Evolutionary conservation across 2,888 invertebrate genomes (phyloP).

Genomic region (Sacculina carcini): DNA sequence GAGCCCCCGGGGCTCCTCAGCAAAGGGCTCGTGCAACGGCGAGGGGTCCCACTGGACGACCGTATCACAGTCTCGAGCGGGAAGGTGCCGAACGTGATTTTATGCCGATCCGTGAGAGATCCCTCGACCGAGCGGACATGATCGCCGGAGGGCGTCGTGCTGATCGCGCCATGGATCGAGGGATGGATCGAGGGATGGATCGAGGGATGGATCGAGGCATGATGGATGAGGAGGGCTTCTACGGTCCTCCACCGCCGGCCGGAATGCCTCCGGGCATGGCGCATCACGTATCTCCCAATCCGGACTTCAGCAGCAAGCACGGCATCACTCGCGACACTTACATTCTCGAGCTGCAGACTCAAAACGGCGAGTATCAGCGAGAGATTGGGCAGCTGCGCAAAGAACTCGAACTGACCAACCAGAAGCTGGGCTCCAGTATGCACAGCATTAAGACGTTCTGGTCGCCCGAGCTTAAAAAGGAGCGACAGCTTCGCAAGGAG

Average conservation of each 20-base stretch:
- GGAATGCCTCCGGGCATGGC: conserved; percentile 22
- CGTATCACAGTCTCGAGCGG: conserved; percentile 28
- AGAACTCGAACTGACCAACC: conserved; percentile 80
- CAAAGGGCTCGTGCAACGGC: conserved; percentile 56
- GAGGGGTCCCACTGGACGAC: conserved; percentile 32
- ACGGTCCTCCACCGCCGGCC: conserved; percentile 22
- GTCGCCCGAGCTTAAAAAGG: conserved; percentile 98
- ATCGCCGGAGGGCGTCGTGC: too few relatives aligned
- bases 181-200: conserved; percentile 20
- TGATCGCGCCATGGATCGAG: conserved; percentile 12
- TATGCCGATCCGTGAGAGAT: conserved; percentile 44
- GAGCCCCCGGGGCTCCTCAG: conserved; percentile 26
- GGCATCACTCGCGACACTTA: conserved; percentile 30
- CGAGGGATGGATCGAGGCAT: conserved; percentile 29
- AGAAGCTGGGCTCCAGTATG: conserved; percentile 94
- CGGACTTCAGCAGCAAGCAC: conserved; percentile 25
- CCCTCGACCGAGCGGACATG: conserved; percentile 17
- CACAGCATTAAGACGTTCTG: conserved; percentile 99
- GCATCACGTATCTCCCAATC: conserved; percentile 43
- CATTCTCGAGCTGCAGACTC: conserved; percentile 66
- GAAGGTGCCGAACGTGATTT: conserved; percentile 53
- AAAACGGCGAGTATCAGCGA: conserved; percentile 78
- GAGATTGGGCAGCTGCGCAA: conserved; percentile 74
- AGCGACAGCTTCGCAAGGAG: conserved; percentile 81
- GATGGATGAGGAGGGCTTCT: conserved; percentile 15